phyloP scores from a whole-genome alignment of 2,113 vertebrate species.

The Panthera tigris region DNA sequence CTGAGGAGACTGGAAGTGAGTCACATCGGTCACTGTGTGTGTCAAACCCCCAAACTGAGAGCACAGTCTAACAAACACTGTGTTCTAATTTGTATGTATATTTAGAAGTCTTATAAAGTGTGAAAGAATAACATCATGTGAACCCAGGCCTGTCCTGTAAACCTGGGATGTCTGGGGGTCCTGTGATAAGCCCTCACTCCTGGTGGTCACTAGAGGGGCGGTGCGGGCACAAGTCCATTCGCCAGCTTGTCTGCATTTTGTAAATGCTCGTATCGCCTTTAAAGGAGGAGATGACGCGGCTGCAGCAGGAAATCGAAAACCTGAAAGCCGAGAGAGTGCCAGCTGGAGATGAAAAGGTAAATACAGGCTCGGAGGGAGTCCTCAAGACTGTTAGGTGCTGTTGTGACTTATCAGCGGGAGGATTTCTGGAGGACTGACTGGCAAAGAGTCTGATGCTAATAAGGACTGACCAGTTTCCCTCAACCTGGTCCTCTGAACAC shows the following conservation, averaged over 20 bases:
- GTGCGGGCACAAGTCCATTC: background rate
- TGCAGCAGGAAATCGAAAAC: conserved; percentile 93
- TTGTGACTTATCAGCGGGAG: rapidly evolving
- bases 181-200: background rate
- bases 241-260: background rate
- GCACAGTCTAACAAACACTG: background rate
- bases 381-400: rapidly evolving
- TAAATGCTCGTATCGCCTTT: conserved; percentile 37
- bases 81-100: background rate
- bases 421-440: background rate
- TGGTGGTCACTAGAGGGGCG: background rate
- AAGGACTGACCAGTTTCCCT: background rate
- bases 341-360: conserved; percentile 90
- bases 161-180: background rate
- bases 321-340: conserved; percentile 88
- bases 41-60: background rate
- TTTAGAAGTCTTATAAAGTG: background rate
- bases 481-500: background rate
- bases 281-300: conserved; percentile 95
- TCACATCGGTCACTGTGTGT: background rate
- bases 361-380: background rate
- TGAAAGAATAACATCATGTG: background rate
- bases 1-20: background rate
- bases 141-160: background rate
- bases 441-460: background rate